These are phyloP conservation scores for Danaus plexippus DNA, from an alignment of 1,140 invertebrate species.

Conservation along the genomic window DNA sequence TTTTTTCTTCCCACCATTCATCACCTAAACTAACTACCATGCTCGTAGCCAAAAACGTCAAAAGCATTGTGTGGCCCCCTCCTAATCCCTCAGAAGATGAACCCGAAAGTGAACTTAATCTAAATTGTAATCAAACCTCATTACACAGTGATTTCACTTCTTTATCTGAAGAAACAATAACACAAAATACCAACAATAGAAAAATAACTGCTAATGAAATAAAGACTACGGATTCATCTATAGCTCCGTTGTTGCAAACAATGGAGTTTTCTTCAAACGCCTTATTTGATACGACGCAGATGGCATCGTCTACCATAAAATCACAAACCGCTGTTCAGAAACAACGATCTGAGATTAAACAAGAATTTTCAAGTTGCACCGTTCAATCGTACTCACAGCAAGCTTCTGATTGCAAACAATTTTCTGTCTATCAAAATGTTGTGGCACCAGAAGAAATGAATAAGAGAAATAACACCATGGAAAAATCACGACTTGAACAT, in stretches of 20 bases:
- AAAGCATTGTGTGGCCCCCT: slow-evolving; percentile 77
- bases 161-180: slow-evolving; percentile 11
- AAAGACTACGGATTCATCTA: slow-evolving; percentile 29
- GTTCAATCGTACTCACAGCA: slow-evolving; percentile 51
- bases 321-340: slow-evolving; percentile 41
- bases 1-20: slow-evolving; percentile 42
- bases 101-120: slow-evolving; percentile 17
- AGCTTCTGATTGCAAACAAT: slow-evolving; percentile 43
- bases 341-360: slow-evolving; percentile 40
- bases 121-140: slow-evolving; percentile 20
- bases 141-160: slow-evolving; percentile 17
- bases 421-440: slow-evolving; percentile 50
- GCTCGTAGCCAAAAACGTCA: slow-evolving; percentile 69
- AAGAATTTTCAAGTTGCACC: slow-evolving; percentile 42
- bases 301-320: slow-evolving; percentile 41
- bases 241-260: slow-evolving; percentile 36
- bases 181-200: slow-evolving; percentile 17
- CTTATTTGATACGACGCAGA: slow-evolving; percentile 38
- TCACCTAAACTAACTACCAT: slow-evolving; percentile 36
- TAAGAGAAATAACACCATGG: slow-evolving; percentile 1
- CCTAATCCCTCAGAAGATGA: slow-evolving; percentile 63
- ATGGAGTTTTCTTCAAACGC: slow-evolving; percentile 42
- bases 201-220: slow-evolving; percentile 26
- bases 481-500: background rate
- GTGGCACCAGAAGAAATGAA: slow-evolving; percentile 20